These are phyloP conservation scores for Parnassius apollo DNA, from an alignment of 2,888 invertebrate genomes.

Conservation along the genomic window DNA sequence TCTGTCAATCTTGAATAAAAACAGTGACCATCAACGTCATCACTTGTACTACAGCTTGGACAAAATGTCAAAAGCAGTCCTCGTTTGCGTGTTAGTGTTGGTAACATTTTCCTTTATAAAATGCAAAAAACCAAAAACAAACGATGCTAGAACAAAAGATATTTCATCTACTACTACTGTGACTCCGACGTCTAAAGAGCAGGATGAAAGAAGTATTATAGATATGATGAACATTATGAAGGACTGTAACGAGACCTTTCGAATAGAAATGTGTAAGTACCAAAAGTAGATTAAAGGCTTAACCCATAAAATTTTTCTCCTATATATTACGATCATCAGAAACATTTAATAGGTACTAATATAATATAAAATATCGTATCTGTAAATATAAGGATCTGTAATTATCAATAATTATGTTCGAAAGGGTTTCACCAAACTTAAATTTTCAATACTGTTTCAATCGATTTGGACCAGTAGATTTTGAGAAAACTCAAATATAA, in stretches of 20 bases:
- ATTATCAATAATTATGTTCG: no score
- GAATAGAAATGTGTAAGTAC: constrained; percentile 73
- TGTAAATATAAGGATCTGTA: no score
- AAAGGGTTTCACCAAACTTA: no score
- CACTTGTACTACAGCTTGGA: background rate
- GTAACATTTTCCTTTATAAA: constrained; percentile 27
- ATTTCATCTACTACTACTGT: background rate
- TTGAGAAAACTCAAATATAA: no score
- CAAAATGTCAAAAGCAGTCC: constrained; percentile 28
- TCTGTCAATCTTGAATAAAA: constrained; percentile 2
- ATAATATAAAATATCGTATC: no score
- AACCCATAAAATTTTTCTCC: background rate
- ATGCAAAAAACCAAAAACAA: constrained; percentile 21
- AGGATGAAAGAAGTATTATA: constrained; percentile 35
- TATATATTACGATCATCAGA: no score
- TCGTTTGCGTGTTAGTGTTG: constrained; percentile 26
- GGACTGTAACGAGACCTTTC: constrained; percentile 77
- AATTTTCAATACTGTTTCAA: no score
- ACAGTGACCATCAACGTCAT: background rate
- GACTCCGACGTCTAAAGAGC: constrained; percentile 25
- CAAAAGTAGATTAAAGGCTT: background rate
- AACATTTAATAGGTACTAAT: no score
- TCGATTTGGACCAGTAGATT: no score
- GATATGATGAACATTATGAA: constrained; percentile 62
- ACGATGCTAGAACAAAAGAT: constrained; percentile 4